Base-by-base conservation (phyloP, 2,113 vertebrate genomes). In the Ammodytes marinus region DNA sequence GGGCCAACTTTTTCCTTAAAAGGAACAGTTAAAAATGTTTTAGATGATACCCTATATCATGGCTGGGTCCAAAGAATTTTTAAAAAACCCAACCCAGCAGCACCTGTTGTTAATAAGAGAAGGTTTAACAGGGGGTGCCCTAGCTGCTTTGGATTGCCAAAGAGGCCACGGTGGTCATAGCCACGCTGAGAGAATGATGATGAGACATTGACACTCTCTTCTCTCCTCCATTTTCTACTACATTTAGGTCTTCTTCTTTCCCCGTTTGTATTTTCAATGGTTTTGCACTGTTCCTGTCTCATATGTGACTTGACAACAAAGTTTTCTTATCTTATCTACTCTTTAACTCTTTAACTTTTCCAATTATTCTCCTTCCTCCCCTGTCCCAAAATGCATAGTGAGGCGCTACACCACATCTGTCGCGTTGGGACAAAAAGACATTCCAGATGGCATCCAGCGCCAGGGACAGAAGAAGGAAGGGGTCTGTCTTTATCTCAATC, bases 401-500 rank as follows among this genome's bases (percentile, higher is more conserved):
- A 27, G 27, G 27, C 54, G 50, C 55, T 59, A 8, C 82, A 45
- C 82, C 70, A 40, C 85, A 86, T 88, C 72, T 74, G 78, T 57
- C 3, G 8, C 13, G 15, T 35, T n/a, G 53, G 13, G 59, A 71
- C 0, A 8, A 63, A 77, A 74, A 5, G 17, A 65, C 27, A 76
- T 74, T 87, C 86, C 82, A 87, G 79, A 86, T 80, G 79, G 86
- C 5, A 15, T 55, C 72, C 55, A 53, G 52, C 12, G 15, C 77
- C 17, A 27, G 8, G 43, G 55, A 79, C 58, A 45, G 27, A 27
- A 27, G 27, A 57, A 71, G n/a, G 52, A 13, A 49, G 17, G 47
- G 4, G 46, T 43, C 55, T 3, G 8, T 76, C 75, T 71, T 35
- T 43, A 79, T 76, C 75, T 78, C 37, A 9, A 37, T 40, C 45